These are phyloP conservation scores for Hirtodrosophila cameraria DNA, from an alignment of 2,888 invertebrate genomes.

Conservation along the genomic window DNA sequence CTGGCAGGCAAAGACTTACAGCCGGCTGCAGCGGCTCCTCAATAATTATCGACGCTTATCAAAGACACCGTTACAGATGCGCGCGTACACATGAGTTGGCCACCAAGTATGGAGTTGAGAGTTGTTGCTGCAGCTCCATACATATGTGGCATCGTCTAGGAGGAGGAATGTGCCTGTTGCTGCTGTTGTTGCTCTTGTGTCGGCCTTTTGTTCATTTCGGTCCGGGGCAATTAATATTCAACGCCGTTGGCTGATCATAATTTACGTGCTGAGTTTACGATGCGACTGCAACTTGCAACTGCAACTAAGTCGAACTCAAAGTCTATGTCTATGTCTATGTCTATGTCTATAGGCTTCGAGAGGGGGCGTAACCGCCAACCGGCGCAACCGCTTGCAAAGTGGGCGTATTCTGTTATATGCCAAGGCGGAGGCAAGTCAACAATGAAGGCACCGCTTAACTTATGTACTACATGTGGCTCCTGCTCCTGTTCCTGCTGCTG, in stretches of 20 bases:
- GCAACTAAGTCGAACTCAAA: constrained; percentile 14
- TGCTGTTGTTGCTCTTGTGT: constrained; percentile 37
- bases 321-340: no score
- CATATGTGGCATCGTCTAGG: constrained; percentile 56
- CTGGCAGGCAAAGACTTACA: not conserved
- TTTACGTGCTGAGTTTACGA: constrained; percentile 84
- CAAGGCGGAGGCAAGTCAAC: constrained; percentile 38
- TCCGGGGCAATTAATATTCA: constrained; percentile 84
- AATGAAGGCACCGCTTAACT: constrained; percentile 40
- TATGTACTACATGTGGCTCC: not conserved
- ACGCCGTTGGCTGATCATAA: constrained; percentile 84
- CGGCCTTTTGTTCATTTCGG: constrained; percentile 74
- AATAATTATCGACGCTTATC: constrained; percentile 83
- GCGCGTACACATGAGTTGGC: constrained; percentile 64
- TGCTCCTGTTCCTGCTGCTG: constrained; percentile 4
- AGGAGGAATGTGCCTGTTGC: constrained; percentile 59
- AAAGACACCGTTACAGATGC: constrained; percentile 79
- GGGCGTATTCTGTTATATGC: constrained; percentile 63
- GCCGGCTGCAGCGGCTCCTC: constrained; percentile 47
- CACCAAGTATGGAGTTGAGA: constrained; percentile 50
- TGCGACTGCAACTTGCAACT: constrained; percentile 56
- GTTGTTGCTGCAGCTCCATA: constrained; percentile 10
- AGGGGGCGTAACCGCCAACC: constrained; percentile 66
- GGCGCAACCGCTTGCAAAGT: constrained; percentile 66
- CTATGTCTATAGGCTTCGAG: constrained; percentile 28